Evolutionary conservation across 2,888 invertebrate genomes (phyloP), one percentile per base, ranked within the genome.

Genomic region (Hirtodrosophila histrioides): DNA sequence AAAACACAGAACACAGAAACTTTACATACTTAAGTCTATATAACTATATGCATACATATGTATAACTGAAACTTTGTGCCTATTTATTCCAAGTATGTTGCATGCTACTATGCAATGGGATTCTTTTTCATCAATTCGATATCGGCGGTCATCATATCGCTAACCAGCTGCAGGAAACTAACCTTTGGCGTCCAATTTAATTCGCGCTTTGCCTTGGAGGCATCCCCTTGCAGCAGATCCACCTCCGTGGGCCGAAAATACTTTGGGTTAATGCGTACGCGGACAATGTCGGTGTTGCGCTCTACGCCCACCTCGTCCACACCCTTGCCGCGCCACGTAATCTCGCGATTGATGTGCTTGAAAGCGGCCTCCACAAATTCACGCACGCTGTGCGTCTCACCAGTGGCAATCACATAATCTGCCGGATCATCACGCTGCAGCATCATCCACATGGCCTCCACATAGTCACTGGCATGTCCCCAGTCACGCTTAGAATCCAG

Each of bases 401-500:
- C 98, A 0, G 98, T 98, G 4, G 99, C 98, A 80, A 99, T 97
- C 4, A 99, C 99, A 93, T 96, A 99, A 92, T 99, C 99, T 51
- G 98, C 97, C 0, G 99, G 96, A 35, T 92, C 92, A 0, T 97
- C 95, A 89, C 96, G 96, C 91, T 99, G 99, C 11, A 99, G 93
- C 97, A 99, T 99, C 91, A 98, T 92, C 99, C 99, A 99, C 99
- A 99, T 99, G 0, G 99, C 99, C 96, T 98, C 97, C 6, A 99
- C 97, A 91, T 98, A 99, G 92, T 99, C 99, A 92, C 95, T 96
- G 1, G 98, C 98, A 92, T 98, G 98, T 5, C 99, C 99, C 99
- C 99, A 99, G 92, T 99, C 99, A 86, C 99, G 93, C 90, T 96
- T 95, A 11, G 99, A 96, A 91, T 99, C 98, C 87, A 99, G 92